Base-by-base conservation (phyloP, 1,140 invertebrate species). In the Drosophila trapezifrons region DNA sequence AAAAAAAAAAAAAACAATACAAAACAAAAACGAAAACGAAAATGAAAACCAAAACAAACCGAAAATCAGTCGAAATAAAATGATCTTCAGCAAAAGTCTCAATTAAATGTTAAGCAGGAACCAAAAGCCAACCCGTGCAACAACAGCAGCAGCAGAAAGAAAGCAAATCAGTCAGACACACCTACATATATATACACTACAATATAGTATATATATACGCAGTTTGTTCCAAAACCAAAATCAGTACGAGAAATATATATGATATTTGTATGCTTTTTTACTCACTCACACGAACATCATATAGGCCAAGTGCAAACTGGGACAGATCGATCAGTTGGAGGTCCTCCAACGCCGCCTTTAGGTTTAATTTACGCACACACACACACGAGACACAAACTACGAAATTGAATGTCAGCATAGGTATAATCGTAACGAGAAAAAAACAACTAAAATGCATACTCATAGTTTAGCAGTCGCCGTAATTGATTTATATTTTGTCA, bases 241-340 rank as follows among this genome's bases (percentile, higher is more conserved):
- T 62, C 38, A 80, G 74, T 72, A 76, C 51, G 49, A 58, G 58
- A 85, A 87, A 70, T 66, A 73, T 76, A 77, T 76, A 77, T 73
- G 78, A 84, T 80, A 90, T 85, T 81, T 87, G 66, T 90, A 92
- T 91, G 85, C 89, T 92, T 92, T 92, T 91, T 89, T 86, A 81
- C 76, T 76, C 70, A 90, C 32, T 54, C 51, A 54, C 51, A 54
- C 51, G 32, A 22, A 37, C 70, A 70, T 69, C 71, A 66, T 63
- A 66, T 56, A 75, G 37, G 51, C 72, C 72, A 43, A 71, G 45
- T 77, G 58, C 40, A 71, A 72, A 47, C 55, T 71, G 65, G 67
- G 64, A 70, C 46, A 65, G 63, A 84, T 35, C 38, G 57, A 84
- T 35, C 38, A 54, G 69, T 76, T 45, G 80, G 83, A 81, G 51